phyloP scores from a whole-genome alignment of 2,888 invertebrate species.

The Odontocolon sp. region DNA sequence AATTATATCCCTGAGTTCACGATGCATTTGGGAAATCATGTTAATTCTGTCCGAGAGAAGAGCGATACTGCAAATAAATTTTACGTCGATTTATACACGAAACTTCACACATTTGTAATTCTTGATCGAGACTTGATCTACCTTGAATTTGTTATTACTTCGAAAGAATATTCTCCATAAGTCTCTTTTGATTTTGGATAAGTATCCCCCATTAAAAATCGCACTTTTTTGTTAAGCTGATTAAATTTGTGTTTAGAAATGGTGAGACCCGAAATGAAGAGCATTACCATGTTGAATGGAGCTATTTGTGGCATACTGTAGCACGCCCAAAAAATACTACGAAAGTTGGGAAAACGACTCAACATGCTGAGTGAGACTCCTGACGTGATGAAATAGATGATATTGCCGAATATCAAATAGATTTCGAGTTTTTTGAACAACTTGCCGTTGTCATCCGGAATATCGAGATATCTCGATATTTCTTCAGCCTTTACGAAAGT shows the following conservation, averaged over 20 bases:
- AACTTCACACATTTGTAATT: not conserved
- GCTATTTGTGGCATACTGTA: not conserved
- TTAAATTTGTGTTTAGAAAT: not conserved
- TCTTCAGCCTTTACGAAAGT: not conserved
- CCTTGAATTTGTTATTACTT: not conserved
- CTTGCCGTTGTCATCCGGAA: not conserved
- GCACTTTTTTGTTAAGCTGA: slow-evolving; percentile 5
- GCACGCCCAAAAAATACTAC: not conserved
- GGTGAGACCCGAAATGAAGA: not conserved
- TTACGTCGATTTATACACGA: not conserved
- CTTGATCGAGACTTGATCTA: not conserved
- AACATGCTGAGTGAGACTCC: no score
- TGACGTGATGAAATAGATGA: not conserved
- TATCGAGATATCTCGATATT: not conserved
- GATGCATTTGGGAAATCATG: slow-evolving; percentile 29
- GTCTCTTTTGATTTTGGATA: no score
- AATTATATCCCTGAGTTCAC: slow-evolving; percentile 20
- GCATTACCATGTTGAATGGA: slow-evolving; percentile 3
- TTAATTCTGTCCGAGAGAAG: slow-evolving; percentile 4
- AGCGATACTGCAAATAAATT: not conserved
- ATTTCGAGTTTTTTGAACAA: not conserved
- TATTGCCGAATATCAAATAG: not conserved
- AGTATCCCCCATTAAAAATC: not conserved
- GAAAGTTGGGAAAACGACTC: no score
- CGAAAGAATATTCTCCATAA: not conserved